These are phyloP conservation scores for Syrista parreyssii DNA, from an alignment of 2,888 invertebrate species.

Conservation along the genomic window DNA sequence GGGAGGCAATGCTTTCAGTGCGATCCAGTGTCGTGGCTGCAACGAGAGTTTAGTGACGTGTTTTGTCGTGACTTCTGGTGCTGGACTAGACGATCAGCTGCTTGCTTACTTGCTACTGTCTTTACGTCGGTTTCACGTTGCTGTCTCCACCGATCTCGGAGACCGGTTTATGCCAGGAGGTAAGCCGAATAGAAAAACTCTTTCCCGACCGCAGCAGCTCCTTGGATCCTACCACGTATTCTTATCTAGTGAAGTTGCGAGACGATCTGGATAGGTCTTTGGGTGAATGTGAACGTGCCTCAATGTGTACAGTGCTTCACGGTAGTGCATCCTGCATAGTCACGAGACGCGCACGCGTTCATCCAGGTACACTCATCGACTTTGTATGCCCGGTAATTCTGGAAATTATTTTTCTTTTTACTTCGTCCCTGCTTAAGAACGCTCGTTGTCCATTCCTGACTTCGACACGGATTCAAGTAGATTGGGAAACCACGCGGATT, in stretches of 20 bases:
- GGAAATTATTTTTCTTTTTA: background rate
- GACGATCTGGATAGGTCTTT: background rate
- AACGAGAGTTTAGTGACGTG: background rate
- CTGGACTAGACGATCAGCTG: background rate
- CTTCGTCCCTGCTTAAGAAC: background rate
- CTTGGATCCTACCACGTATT: background rate
- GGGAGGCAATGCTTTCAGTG: background rate
- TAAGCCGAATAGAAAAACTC: background rate
- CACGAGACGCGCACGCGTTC: background rate
- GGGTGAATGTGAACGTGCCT: background rate
- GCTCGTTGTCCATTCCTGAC: background rate
- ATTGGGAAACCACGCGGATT: constrained; percentile 2
- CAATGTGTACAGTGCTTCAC: background rate
- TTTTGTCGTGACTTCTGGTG: background rate
- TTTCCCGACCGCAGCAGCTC: background rate
- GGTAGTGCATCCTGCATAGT: background rate
- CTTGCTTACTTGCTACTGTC: background rate
- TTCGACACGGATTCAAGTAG: background rate
- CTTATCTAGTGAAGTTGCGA: background rate
- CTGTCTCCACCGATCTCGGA: background rate
- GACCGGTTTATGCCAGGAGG: background rate
- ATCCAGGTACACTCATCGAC: background rate
- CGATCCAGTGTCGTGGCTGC: background rate
- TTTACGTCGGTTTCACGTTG: background rate
- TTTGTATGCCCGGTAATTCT: background rate